Evolutionary conservation across 2,113 vertebrate species (phyloP).

Genomic region (Ailuropoda melanoleuca): DNA sequence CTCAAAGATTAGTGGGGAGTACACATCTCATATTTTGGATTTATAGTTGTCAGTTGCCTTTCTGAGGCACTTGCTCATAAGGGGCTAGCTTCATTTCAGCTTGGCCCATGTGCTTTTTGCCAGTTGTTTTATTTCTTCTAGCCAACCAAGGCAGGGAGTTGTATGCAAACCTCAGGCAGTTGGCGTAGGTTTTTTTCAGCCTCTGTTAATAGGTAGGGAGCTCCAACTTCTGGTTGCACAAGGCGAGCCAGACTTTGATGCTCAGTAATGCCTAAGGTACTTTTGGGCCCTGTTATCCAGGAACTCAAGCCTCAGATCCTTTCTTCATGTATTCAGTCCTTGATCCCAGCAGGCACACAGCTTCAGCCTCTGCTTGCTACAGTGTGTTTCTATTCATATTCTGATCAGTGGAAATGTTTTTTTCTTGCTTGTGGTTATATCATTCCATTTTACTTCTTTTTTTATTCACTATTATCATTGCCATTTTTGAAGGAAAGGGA

Average conservation of each 20-base stretch:
- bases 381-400: not conserved
- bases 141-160: not conserved
- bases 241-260: not conserved
- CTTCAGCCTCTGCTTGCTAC: not conserved
- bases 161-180: not conserved
- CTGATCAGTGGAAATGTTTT: not conserved
- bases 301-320: not conserved
- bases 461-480: not conserved
- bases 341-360: not conserved
- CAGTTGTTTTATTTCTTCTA: not conserved
- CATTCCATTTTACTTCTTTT: not conserved
- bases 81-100: not conserved
- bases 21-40: not conserved
- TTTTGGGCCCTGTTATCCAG: not conserved
- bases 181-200: not conserved
- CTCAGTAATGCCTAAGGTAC: not conserved
- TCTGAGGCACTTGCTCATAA: not conserved
- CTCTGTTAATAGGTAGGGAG: not conserved
- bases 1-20: not conserved
- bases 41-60: not conserved
- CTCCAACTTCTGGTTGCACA: not conserved
- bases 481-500: not conserved
- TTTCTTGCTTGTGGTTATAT: not conserved
- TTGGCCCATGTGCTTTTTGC: not conserved
- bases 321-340: not conserved